These are phyloP conservation scores for Sacculina carcini DNA, from an alignment of 2,888 invertebrate species.

Conservation along the genomic window DNA sequence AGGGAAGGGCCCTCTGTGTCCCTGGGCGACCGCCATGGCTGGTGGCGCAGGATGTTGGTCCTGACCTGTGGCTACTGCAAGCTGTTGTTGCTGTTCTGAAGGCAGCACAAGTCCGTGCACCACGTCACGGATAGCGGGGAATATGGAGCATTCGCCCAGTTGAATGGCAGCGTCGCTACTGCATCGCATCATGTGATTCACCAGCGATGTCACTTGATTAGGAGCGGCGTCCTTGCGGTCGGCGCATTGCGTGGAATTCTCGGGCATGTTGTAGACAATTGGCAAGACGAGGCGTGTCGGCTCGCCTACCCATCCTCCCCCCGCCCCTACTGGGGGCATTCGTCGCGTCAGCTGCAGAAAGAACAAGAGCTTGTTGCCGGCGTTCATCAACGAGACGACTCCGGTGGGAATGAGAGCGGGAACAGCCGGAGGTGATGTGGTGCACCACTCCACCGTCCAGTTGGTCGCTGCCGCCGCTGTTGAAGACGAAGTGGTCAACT, in stretches of 20 bases:
- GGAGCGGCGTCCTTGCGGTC: slow-evolving; percentile 28
- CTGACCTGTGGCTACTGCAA: too few relatives aligned
- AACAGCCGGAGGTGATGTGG: slow-evolving; percentile 54
- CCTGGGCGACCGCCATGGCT: too few relatives aligned
- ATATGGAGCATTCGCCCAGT: slow-evolving; percentile 52
- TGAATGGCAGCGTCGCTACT: slow-evolving; percentile 23
- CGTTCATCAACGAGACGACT: slow-evolving; percentile 57
- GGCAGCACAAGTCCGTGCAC: slow-evolving; percentile 56
- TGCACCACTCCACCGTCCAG: slow-evolving; percentile 76
- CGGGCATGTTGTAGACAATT: slow-evolving; percentile 61
- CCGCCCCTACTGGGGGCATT: slow-evolving; percentile 19
- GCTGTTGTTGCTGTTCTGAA: slow-evolving; percentile 36
- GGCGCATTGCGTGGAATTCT: slow-evolving; percentile 59
- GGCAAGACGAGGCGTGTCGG: slow-evolving; percentile 53
- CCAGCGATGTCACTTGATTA: slow-evolving; percentile 29
- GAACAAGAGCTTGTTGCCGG: slow-evolving; percentile 65
- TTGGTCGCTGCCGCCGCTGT: slow-evolving; percentile 25
- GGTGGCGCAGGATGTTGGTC: too few relatives aligned
- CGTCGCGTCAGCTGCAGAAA: slow-evolving; percentile 50
- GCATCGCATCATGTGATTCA: slow-evolving; percentile 30
- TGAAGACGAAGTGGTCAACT: slow-evolving; percentile 18
- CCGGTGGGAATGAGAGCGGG: slow-evolving; percentile 69
- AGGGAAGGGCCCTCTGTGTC: too few relatives aligned
- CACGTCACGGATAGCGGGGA: slow-evolving; percentile 68
- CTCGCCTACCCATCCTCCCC: slow-evolving; percentile 29